Evolutionary conservation across 2,888 invertebrate genomes (phyloP).

Genomic region (Caenorhabditis auriculariae): DNA sequence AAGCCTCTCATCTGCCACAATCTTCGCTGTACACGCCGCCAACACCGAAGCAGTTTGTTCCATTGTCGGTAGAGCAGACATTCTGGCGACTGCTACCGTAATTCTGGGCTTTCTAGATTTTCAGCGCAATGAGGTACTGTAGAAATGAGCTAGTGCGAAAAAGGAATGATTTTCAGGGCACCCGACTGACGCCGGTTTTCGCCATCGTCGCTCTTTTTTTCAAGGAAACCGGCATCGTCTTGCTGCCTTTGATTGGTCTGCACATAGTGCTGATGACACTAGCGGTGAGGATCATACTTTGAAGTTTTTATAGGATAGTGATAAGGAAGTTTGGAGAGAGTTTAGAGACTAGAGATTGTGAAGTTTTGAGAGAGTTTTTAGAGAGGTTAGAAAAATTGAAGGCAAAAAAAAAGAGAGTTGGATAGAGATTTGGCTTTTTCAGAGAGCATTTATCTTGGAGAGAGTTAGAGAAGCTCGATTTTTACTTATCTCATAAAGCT

Average conservation of each 20-base stretch:
- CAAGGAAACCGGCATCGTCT: slow-evolving; percentile 29
- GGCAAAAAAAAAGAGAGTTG: too few relatives aligned
- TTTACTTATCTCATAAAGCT: too few relatives aligned
- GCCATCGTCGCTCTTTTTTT: slow-evolving; percentile 15
- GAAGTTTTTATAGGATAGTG: too few relatives aligned
- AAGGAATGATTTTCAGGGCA: neutral
- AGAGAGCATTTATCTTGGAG: too few relatives aligned
- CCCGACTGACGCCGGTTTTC: neutral
- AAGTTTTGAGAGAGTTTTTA: too few relatives aligned
- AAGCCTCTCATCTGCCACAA: slow-evolving; percentile 74
- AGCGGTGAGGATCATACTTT: too few relatives aligned
- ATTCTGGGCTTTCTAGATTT: slow-evolving; percentile 13
- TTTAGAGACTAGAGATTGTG: too few relatives aligned
- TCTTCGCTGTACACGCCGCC: slow-evolving; percentile 92
- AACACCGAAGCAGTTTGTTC: slow-evolving; percentile 83
- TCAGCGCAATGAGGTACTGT: neutral
- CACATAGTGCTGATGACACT: slow-evolving; percentile 9
- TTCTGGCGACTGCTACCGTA: slow-evolving; percentile 86
- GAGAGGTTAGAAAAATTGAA: too few relatives aligned
- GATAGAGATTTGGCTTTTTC: too few relatives aligned
- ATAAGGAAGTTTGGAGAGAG: too few relatives aligned
- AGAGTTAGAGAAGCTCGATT: too few relatives aligned
- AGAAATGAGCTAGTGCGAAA: neutral
- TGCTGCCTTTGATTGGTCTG: slow-evolving; percentile 13
- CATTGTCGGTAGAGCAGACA: slow-evolving; percentile 89